phyloP scores from a whole-genome alignment of 2,888 invertebrate species.

The Idaea biselata region DNA sequence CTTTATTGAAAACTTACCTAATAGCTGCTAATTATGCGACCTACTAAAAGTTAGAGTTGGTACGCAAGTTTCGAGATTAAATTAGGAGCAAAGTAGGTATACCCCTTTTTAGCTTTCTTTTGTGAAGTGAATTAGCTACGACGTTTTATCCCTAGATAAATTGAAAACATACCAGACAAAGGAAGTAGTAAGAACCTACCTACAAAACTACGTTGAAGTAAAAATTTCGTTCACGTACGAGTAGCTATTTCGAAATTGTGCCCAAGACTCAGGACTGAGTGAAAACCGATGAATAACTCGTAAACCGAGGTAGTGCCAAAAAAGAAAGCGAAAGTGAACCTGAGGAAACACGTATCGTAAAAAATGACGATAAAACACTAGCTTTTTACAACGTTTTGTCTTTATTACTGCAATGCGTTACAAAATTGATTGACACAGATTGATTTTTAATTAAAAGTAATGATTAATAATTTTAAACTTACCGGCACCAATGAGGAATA shows the following conservation, averaged over 20 bases:
- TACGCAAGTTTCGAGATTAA: not conserved
- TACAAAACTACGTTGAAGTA: constrained; percentile 14
- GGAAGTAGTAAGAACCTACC: constrained; percentile 10
- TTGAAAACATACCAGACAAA: constrained; percentile 21
- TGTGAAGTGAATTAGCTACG: constrained; percentile 3
- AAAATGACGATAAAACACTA: not conserved
- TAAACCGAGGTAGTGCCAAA: constrained; percentile 19
- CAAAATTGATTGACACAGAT: not conserved
- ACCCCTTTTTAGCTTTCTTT: not conserved
- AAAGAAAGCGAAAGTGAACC: constrained; percentile 21
- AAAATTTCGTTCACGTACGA: constrained; percentile 29
- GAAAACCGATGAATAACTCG: constrained; percentile 27
- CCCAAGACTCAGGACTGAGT: constrained; percentile 14
- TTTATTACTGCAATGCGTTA: not conserved
- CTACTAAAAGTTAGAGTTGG: not conserved
- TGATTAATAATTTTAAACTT: constrained; percentile 20
- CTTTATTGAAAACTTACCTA: not conserved
- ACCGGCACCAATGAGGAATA: constrained; percentile 32
- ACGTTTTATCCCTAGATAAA: constrained; percentile 19
- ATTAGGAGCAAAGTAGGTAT: not conserved
- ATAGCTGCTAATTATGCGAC: not conserved
- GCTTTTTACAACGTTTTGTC: not conserved
- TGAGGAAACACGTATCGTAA: constrained; percentile 5
- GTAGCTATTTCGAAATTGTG: constrained; percentile 21
- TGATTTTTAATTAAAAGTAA: constrained; percentile 4